Base-by-base conservation (phyloP, 2,888 invertebrate genomes). In the Psylliodes chrysocephalus region DNA sequence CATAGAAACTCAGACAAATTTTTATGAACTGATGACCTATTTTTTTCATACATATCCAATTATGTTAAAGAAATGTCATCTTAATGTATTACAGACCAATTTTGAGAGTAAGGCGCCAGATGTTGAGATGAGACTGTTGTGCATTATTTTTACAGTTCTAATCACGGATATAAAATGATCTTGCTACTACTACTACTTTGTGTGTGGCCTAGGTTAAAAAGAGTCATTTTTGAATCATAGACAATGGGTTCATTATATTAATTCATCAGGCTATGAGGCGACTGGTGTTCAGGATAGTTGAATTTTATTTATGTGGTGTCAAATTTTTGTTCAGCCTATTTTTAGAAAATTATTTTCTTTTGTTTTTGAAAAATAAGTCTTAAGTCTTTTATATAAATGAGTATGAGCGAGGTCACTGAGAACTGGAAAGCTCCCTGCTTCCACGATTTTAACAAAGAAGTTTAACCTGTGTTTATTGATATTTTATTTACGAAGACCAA, bases 201-300 rank as follows among this genome's bases (percentile, higher is more conserved):
- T 52, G 52, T 52, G 52, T 52, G 52, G 52, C 52, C 52, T 52
- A 52, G 19, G 33, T 19, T 52, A 52, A 52, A n/a, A 22, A 14
- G 38, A 38, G 38, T 38, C 14, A 14, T 38, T 38, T 38, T 35
- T 33, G 35, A 4, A 22, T 33, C 33, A 33, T 35, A 52, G 35
- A 52, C 52, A 52, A 38, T 52, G 52, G 18, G 12, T 19, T 35
- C 19, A 52, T 33, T 52, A 52, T 52, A 52, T 17, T 52, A 33
- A 22, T 22, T 22, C 22, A 30, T 8, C 10, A 51, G 25, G 30
- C 10, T 17, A 30, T 14, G 30, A 51, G 49, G 33, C 28, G 49
- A 33, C 28, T 51, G n/a, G 15, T 6, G 22, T 22, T 6, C 22
- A 22, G 22, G 22, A 22, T 22, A n/a, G n/a, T n/a, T n/a, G n/a